Conservation (phyloP, 2,797 vertebrate species). For the Typhlichthys subterraneus region DNA sequence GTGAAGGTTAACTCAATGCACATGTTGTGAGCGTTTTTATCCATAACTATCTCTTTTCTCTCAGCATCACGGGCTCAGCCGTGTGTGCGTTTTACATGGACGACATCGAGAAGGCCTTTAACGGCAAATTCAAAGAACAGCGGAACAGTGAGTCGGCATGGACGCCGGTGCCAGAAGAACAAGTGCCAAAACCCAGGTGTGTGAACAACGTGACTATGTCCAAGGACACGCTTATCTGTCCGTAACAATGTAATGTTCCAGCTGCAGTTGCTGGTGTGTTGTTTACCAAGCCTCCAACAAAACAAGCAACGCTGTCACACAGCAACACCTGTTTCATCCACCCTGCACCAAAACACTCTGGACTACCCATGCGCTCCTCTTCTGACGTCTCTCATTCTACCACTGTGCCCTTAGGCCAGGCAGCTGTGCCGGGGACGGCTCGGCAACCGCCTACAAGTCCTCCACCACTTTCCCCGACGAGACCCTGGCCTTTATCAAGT, state of each 20-base stretch:
- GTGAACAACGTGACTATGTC: slow-evolving; percentile 40
- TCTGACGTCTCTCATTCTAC: too few species aligned
- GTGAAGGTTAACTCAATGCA: too few species aligned
- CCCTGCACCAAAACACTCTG: too few species aligned
- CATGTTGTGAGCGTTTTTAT: too few species aligned
- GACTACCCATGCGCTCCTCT: background rate
- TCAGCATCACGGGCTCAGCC: slow-evolving; percentile 92
- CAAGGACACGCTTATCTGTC: background rate
- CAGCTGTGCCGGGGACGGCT: slow-evolving; percentile 86
- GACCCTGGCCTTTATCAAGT: slow-evolving; percentile 91
- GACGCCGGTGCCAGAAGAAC: slow-evolving; percentile 88
- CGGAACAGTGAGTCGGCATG: slow-evolving; percentile 85
- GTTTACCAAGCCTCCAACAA: too few species aligned
- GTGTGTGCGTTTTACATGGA: slow-evolving; percentile 97
- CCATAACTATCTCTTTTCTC: background rate
- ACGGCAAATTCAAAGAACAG: slow-evolving; percentile 92
- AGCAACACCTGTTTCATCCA: too few species aligned
- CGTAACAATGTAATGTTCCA: background rate
- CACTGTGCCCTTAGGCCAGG: slow-evolving; percentile 81
- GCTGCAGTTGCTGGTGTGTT: too few species aligned
- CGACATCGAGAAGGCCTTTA: slow-evolving; percentile 88
- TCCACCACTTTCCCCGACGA: slow-evolving; percentile 91
- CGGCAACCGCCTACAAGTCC: slow-evolving; percentile 75
- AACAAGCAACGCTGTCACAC: too few species aligned
- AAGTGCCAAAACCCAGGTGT: slow-evolving; percentile 90